Percentiles rank a stretch among this genome's conserved stretches.
Conservation (phyloP, 2,888 invertebrate species). For the Monochamus alternatus region DNA sequence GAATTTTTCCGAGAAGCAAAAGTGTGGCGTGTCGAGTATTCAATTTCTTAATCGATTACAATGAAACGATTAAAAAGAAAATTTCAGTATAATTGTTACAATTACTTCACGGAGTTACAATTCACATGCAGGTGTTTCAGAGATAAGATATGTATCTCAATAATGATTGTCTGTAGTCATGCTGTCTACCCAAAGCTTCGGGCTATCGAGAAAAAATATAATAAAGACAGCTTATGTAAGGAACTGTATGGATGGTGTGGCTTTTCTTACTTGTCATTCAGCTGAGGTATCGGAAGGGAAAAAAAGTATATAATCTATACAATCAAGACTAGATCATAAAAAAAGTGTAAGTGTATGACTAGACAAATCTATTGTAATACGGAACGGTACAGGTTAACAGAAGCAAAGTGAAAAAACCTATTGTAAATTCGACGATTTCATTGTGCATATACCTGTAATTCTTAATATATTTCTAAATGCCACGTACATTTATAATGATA, state of each 20-base stretch:
- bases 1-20: conserved; percentile 29
- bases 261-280: not conserved
- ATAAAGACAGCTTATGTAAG: not conserved
- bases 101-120: not conserved
- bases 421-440: too few relatives aligned
- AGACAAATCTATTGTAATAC: too few relatives aligned
- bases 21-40: not conserved
- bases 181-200: not conserved
- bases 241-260: not conserved
- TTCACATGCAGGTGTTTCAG: not conserved
- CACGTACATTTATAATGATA: too few relatives aligned
- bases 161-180: not conserved
- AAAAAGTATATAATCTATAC: too few relatives aligned
- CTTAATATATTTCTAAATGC: too few relatives aligned
- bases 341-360: too few relatives aligned
- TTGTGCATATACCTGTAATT: too few relatives aligned
- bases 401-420: too few relatives aligned
- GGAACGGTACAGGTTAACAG: too few relatives aligned
- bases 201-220: not conserved
- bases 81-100: not conserved
- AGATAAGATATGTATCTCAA: conserved; percentile 3
- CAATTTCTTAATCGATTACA: conserved; percentile 3
- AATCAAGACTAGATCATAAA: too few relatives aligned
- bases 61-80: not conserved
- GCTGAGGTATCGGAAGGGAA: too few relatives aligned